These are phyloP conservation scores for Sinocyclocheilus anshuiensis DNA, from an alignment of 2,113 vertebrate species.

Conservation along the genomic window DNA sequence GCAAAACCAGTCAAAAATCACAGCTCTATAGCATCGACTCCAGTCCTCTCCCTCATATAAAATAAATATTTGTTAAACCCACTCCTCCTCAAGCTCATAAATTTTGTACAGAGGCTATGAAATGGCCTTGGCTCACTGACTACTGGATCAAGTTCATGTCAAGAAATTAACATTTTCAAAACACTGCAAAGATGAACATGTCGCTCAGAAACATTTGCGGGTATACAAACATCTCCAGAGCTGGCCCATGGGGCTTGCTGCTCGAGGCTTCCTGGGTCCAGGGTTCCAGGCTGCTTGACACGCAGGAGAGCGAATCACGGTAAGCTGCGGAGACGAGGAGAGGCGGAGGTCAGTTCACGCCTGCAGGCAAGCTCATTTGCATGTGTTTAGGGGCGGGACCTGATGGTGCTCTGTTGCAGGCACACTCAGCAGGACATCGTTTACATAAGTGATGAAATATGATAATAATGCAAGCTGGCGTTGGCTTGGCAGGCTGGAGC, in stretches of 20 bases:
- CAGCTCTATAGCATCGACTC: neutral
- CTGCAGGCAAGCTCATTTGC: conserved; percentile 73
- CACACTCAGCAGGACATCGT: conserved; percentile 60
- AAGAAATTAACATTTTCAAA: conserved; percentile 49
- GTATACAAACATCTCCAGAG: conserved; percentile 41
- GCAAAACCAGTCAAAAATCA: neutral
- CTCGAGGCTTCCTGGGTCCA: conserved; percentile 44
- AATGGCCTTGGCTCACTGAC: conserved; percentile 36
- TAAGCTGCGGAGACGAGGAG: conserved; percentile 51
- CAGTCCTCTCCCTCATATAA: conserved; percentile 19
- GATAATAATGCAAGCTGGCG: conserved; percentile 79
- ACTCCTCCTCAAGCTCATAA: conserved; percentile 32
- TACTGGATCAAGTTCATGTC: conserved; percentile 40
- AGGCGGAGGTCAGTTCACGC: conserved; percentile 69
- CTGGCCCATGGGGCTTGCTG: conserved; percentile 45
- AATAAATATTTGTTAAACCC: conserved; percentile 39
- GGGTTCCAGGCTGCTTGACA: conserved; percentile 53
- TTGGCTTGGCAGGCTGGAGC: conserved; percentile 53
- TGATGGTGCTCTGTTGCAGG: conserved; percentile 53
- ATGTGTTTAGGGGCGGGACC: conserved; percentile 68
- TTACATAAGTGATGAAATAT: conserved; percentile 84
- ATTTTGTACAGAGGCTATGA: conserved; percentile 16
- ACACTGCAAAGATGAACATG: conserved; percentile 43
- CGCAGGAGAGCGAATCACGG: conserved; percentile 49
- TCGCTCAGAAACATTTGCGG: conserved; percentile 50